phyloP scores from a whole-genome alignment of 2,888 invertebrate species.

The Oxyscelio sp. region DNA sequence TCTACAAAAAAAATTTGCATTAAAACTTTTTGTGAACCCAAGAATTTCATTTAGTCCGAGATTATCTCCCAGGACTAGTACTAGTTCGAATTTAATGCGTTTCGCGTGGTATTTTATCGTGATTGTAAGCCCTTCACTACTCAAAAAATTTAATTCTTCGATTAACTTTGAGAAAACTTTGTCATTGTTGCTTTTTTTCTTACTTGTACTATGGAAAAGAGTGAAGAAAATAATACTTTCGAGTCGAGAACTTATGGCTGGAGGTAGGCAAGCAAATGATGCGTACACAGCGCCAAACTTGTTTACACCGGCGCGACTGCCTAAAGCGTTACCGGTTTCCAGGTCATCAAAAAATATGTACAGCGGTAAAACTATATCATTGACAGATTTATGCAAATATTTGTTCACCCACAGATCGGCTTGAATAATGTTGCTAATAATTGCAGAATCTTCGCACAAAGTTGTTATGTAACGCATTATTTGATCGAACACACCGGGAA shows the following conservation, averaged over 20 bases:
- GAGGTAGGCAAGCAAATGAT: conserved; percentile 28
- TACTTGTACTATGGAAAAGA: conserved; percentile 11
- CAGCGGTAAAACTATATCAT: conserved; percentile 17
- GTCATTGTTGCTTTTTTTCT: conserved; percentile 21
- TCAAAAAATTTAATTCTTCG: conserved; percentile 33
- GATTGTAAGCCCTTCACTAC: conserved; percentile 19
- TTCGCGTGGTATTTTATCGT: background rate
- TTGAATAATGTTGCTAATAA: conserved; percentile 41
- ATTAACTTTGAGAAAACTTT: conserved; percentile 22
- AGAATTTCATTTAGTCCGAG: background rate
- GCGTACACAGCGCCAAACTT: too few relatives aligned
- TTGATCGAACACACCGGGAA: conserved; percentile 43
- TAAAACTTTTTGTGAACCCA: conserved; percentile 18
- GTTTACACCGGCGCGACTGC: too few relatives aligned
- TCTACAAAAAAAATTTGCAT: conserved; percentile 23
- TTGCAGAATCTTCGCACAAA: conserved; percentile 20
- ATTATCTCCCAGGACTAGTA: conserved; percentile 1
- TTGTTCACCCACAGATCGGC: conserved; percentile 12
- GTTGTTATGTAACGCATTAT: conserved; percentile 25
- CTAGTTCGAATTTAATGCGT: conserved; percentile 21
- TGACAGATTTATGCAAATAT: conserved; percentile 22
- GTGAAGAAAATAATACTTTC: conserved; percentile 14
- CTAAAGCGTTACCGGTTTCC: conserved; percentile 23
- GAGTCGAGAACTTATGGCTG: conserved; percentile 1
- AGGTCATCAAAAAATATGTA: conserved; percentile 24